Evolutionary conservation across 2,797 vertebrate species (phyloP).

Genomic region (Propithecus perrieri): DNA sequence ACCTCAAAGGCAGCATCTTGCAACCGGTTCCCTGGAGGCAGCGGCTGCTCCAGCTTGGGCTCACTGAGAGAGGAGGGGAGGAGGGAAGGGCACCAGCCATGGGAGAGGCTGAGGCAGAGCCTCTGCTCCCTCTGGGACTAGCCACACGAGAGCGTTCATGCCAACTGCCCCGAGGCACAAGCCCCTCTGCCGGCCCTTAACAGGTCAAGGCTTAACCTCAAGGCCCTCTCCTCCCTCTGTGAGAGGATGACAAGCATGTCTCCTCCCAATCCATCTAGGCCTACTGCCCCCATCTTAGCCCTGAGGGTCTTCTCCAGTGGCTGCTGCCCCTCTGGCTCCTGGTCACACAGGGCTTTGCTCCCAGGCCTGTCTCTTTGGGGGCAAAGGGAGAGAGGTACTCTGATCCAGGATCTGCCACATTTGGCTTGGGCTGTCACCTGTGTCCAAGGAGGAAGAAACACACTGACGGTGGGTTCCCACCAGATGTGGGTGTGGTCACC

Average conservation of each 20-base stretch:
- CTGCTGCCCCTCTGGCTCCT: neutral
- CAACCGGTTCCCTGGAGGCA: neutral
- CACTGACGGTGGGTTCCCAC: neutral
- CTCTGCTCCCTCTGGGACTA: neutral
- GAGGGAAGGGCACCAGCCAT: fast-evolving
- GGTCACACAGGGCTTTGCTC: neutral
- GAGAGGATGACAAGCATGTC: neutral
- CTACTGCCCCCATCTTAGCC: neutral
- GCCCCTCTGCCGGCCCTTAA: neutral
- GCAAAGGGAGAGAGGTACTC: neutral
- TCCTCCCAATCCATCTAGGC: neutral
- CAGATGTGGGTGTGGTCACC: neutral
- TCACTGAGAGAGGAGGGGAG: neutral
- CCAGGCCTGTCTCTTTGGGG: neutral
- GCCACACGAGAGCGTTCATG: neutral
- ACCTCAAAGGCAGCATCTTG: neutral
- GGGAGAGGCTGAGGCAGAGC: neutral
- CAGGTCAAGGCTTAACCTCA: neutral
- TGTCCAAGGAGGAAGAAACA: neutral
- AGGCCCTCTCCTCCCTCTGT: neutral
- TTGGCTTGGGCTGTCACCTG: neutral
- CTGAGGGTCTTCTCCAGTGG: neutral
- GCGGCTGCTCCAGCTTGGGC: neutral
- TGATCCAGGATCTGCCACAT: neutral
- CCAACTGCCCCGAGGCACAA: neutral